Conservation (phyloP, 1,140 invertebrate species). For the Heliconius hewitsoni region DNA sequence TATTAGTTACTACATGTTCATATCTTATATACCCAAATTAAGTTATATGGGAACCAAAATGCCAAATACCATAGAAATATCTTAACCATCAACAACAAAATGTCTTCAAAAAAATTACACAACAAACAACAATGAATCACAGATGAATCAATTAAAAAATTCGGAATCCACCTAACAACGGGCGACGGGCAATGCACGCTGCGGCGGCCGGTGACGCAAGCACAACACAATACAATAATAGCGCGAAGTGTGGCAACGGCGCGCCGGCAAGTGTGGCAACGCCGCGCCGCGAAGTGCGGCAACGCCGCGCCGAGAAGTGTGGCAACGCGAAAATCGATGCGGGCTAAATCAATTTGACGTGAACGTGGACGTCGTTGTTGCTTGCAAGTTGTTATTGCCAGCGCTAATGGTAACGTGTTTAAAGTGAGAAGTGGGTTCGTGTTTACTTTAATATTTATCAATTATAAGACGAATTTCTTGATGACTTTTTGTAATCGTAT, state of each 20-base stretch:
- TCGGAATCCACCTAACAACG: slow-evolving; percentile 1
- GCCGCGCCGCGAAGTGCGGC: slow-evolving; percentile 38
- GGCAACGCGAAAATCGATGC: slow-evolving; percentile 46
- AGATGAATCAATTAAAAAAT: slow-evolving; percentile 5
- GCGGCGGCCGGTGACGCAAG: too few species aligned
- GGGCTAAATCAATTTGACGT: slow-evolving; percentile 38
- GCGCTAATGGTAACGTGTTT: neutral
- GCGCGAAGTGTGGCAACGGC: neutral
- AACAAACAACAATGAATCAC: neutral
- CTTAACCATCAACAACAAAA: too few species aligned
- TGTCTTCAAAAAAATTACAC: too few species aligned
- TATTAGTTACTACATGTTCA: too few species aligned
- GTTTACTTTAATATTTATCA: too few species aligned
- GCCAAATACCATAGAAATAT: too few species aligned
- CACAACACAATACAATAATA: too few species aligned
- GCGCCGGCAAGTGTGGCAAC: neutral
- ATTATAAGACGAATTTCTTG: too few species aligned
- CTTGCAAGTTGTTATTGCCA: neutral
- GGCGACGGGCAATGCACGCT: too few species aligned
- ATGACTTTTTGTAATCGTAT: too few species aligned
- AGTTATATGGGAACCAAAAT: too few species aligned
- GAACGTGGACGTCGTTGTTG: slow-evolving; percentile 16
- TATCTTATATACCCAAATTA: too few species aligned
- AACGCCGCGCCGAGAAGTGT: slow-evolving; percentile 45
- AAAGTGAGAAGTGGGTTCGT: neutral